Evolutionary conservation across 2,888 invertebrate species (phyloP), one percentile per base, ranked within the genome.

Genomic region (Troides aeacus): DNA sequence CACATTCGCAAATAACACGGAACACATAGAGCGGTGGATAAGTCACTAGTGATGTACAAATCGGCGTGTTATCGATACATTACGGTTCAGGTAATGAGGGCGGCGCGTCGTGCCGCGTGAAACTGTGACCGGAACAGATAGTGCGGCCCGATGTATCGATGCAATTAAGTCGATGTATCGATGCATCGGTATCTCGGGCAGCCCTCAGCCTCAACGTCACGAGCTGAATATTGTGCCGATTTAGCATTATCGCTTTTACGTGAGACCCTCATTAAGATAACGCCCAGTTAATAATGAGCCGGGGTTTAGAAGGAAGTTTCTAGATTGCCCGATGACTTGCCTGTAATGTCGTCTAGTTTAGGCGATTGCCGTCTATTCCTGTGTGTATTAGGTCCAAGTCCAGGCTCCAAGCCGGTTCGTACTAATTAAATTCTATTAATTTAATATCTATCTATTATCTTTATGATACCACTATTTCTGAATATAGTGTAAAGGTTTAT

Each of bases 221-320:
- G 78, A 74, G 72, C 69, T 72, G 72, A 73, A 72, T 72, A 72
- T 74, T 76, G 77, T 78, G 81, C 78, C 79, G 77, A 83, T 83
- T 79, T 77, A 78, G 74, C 77, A 76, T 77, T 78, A 79, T 81
- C 80, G 75, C 72, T 73, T 70, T 72, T 72, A 78, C 83, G 84
- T 83, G 84, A 83, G 79, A 78, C 78, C 77, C 82, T 84, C 84
- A 81, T 85, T 82, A 79, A 82, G 82, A 81, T 81, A 79, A 75
- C 72, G 66, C 30, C 42, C 23, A 21, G 68, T 65, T 62, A 63
- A 62, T 59, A 70, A 66, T 68, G 62, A 36, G 53, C 46, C 21
- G 65, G 36, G 2, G 64, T 30, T 59, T 68, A 62, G 57, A 67
- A 68, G 66, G 71, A 71, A 73, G 53, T 65, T 57, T 69, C 69